Base-by-base conservation (phyloP, 1,140 invertebrate genomes). In the Drosophila santomea region DNA sequence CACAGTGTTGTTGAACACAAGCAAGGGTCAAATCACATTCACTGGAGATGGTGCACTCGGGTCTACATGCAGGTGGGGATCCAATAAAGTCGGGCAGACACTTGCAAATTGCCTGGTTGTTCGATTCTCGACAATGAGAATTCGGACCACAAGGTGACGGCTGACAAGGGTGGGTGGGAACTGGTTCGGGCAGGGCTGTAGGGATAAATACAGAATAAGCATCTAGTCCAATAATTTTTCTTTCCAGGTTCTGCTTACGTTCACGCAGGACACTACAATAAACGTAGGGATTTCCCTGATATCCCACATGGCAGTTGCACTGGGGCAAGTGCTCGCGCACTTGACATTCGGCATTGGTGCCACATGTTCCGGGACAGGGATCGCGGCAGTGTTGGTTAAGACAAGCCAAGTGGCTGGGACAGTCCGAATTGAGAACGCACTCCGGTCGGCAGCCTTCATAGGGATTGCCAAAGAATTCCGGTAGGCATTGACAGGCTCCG, bases 1-100 rank as follows among this genome's bases (percentile, higher is more conserved):
- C 95, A 91, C 97, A 98, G 79, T 96, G 96, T 71, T 97, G 95
- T 85, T 96, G 96, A 5, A 96, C 94, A 81, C 97, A 98, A 10
- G 96, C 96, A 88, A 95, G 95, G 41, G 95, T 95, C 41, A 95
- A 94, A 1, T 96, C 92, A 91, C 97, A 98, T 93, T 98, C 97
- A 2, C 95, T 95, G 73, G 95, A 97, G 4, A 97, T 95, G 25
- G 97, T 93, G 90, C 97, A 98, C 93, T 98, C 97, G 12, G 97
- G 96, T 90, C 95, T 94, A 78, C 97, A 97, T 25, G 94, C 93
- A 38, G 96, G 96, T 47, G 96, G 96, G 23, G 94, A 93, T 38
- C 96, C 96, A 51, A 96, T 93, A 81, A 96, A 97, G n/a, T 95
- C 95, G 71, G 94, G 94, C 23, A 96, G 91, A 80, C 97, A 97